Conservation (phyloP, 2,113 vertebrate species). For the Emydura subglobosa region DNA sequence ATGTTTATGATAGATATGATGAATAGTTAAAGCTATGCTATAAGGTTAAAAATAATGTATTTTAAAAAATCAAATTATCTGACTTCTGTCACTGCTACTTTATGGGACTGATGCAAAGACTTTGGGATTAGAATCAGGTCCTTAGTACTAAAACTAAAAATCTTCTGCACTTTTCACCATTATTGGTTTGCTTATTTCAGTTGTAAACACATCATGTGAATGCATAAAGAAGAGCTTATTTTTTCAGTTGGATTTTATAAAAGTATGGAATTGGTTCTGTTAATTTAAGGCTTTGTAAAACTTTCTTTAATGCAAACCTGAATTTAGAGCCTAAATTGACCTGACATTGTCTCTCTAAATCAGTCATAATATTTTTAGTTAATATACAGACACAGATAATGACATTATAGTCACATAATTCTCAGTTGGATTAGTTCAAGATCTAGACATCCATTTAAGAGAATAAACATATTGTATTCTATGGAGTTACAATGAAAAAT, state of each 20-base stretch:
- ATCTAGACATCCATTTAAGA: slow-evolving; percentile 16
- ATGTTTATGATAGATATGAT: neutral
- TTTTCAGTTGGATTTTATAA: slow-evolving; percentile 25
- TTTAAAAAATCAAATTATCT: slow-evolving; percentile 11
- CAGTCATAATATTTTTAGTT: slow-evolving; percentile 47
- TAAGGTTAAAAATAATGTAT: neutral
- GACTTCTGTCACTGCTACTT: neutral
- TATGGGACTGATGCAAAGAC: neutral
- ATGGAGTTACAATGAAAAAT: slow-evolving; percentile 27
- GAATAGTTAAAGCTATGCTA: neutral
- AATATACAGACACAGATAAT: slow-evolving; percentile 22
- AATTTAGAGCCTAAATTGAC: slow-evolving; percentile 37
- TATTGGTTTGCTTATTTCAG: neutral
- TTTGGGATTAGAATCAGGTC: neutral
- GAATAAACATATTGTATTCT: slow-evolving; percentile 19
- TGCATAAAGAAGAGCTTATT: neutral
- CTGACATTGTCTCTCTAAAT: slow-evolving; percentile 28
- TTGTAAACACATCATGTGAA: neutral
- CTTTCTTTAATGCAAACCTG: neutral
- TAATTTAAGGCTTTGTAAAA: neutral
- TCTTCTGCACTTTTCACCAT: neutral
- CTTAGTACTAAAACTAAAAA: neutral
- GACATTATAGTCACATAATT: slow-evolving; percentile 15
- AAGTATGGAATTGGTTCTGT: slow-evolving; percentile 30
- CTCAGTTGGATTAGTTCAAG: slow-evolving; percentile 40